Conservation (phyloP, 2,888 invertebrate genomes). For the Venusia cambrica region DNA sequence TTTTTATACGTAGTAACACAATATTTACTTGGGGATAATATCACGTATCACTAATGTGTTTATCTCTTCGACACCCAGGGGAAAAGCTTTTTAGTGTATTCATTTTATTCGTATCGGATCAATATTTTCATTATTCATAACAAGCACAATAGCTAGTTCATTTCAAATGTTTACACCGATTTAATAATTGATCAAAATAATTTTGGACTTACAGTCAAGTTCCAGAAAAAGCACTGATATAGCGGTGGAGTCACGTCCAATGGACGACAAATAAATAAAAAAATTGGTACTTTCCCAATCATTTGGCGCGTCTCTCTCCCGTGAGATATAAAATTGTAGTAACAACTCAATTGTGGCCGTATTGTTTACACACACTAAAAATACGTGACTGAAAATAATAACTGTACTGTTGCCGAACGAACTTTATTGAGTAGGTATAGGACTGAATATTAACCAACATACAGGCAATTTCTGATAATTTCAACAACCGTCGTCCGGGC, state of each 20-base stretch:
- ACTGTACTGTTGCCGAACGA: not conserved
- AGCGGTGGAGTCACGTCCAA: no score
- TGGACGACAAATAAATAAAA: no score
- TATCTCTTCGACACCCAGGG: conserved; percentile 25
- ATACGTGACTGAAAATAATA: conserved; percentile 7
- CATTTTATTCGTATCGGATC: no score
- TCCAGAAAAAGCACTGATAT: no score
- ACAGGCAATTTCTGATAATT: conserved; percentile 1
- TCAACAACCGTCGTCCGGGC: no score
- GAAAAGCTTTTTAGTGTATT: conserved; percentile 13
- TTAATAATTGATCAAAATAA: no score
- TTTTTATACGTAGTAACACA: conserved; percentile 22
- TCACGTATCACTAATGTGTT: conserved; percentile 33
- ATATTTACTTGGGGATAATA: conserved; percentile 27
- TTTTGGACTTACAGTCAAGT: no score
- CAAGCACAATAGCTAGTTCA: no score
- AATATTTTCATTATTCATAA: no score
- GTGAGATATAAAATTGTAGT: conserved; percentile 1
- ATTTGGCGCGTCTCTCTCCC: no score
- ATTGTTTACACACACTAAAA: conserved; percentile 4
- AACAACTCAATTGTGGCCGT: not conserved
- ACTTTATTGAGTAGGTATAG: conserved; percentile 4
- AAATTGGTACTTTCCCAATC: no score
- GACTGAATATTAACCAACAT: conserved; percentile 1
- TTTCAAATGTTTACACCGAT: no score